Base-by-base conservation (phyloP, 2,797 vertebrate species). In the Cryptoprocta ferox region DNA sequence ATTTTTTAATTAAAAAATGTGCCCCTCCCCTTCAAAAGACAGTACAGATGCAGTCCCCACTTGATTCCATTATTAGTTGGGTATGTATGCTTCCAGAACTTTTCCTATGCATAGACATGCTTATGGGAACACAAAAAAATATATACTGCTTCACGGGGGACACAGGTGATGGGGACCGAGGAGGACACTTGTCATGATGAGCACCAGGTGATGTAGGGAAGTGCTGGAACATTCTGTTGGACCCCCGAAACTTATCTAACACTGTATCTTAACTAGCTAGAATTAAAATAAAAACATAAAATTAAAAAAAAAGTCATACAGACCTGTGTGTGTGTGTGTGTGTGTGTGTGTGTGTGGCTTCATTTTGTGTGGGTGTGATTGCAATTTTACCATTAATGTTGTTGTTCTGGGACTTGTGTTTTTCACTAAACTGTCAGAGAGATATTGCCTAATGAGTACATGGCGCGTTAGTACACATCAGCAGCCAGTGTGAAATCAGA, bases 401-500 rank as follows among this genome's bases (percentile, higher is more conserved):
- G 32, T 16, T 61, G 12, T n/a, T 32, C 48, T 48, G 59, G 59
- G 37, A n/a, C n/a, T 16, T 50, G 19, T 6, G 45, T 39, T 45
- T 94, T 30, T 79, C 73, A 15, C 12, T 45, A 12, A 32, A 24
- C 10, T 10, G 4, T 66, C 48, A 1, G 24, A n/a, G 53, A 73
- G 73, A 6, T 10, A 8, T 1, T 35, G 70, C 78, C 78, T 70
- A 9, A 26, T 42, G 70, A 13, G 75, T 6, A 16, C 32, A 0
- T 0, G 3, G 48, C 1, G 13, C n/a, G 19, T 1, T 35, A 2
- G 50, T 8, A 2, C 0, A 0, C 3, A 6, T 16, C 50, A 4
- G 30, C 24, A 26, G 61, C 80, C 30, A 1, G 48, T 6, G 42
- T 16, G 28, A 32, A 80, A n/a, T 35, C 59, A 30, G n/a, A 18